A percentile compares a stretch with the other conserved stretches of the same genome.
These are phyloP conservation scores for Lycaon pictus DNA, from an alignment of 2,113 vertebrate species.

Conservation along the genomic window DNA sequence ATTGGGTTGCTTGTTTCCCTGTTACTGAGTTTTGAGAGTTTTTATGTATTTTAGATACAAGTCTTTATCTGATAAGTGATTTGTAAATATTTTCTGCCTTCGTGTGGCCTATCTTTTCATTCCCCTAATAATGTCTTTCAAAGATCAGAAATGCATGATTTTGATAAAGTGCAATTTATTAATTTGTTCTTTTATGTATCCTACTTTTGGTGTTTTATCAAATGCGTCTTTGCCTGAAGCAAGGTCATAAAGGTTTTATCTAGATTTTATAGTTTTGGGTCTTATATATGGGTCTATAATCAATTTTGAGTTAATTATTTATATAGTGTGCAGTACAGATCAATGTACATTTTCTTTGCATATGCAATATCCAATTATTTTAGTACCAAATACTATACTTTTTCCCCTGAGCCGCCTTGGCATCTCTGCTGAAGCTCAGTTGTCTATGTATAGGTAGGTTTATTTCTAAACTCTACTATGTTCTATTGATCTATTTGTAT, in stretches of 20 bases:
- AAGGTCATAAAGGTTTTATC: background rate
- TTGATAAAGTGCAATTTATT: background rate
- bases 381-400: background rate
- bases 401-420: background rate
- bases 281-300: background rate
- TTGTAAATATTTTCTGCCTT: background rate
- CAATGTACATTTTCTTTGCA: background rate
- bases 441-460: background rate
- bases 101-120: background rate
- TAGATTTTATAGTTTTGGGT: background rate
- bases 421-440: background rate
- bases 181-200: background rate
- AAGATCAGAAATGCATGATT: background rate
- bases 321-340: background rate
- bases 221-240: background rate
- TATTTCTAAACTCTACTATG: background rate
- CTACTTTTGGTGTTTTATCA: background rate
- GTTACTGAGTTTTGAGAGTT: background rate
- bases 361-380: background rate
- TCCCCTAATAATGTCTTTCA: background rate
- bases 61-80: background rate
- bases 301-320: background rate
- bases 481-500: background rate
- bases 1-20: background rate
- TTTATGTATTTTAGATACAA: background rate